Percentiles rank a stretch among this genome's conserved stretches.
Conservation (phyloP, 2,113 vertebrate species). For the Amblyopsis rosae region DNA sequence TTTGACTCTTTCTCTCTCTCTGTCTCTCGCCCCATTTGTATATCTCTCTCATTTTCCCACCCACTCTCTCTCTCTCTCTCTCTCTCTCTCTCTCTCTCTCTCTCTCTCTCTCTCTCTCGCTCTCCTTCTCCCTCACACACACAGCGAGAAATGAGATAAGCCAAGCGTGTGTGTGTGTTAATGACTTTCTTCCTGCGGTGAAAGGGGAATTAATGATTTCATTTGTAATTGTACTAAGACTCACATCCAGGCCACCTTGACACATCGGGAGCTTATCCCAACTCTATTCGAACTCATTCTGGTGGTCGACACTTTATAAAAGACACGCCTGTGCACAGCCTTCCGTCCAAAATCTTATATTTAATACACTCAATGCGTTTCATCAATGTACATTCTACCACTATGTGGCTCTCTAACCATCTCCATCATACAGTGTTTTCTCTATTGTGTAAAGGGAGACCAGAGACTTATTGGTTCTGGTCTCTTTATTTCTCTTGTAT, state of each 20-base stretch:
- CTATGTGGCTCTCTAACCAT: not conserved
- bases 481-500: slow-evolving; percentile 13
- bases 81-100: not conserved
- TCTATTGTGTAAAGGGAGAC: not conserved
- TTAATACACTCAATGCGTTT: not conserved
- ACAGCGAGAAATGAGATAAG: slow-evolving; percentile 24
- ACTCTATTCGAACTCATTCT: slow-evolving; percentile 24
- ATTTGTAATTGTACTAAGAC: slow-evolving; percentile 60
- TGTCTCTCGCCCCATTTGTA: too few relatives aligned
- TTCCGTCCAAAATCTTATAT: not conserved
- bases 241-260: slow-evolving; percentile 62
- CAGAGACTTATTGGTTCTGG: not conserved
- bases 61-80: too few relatives aligned
- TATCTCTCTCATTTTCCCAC: too few relatives aligned
- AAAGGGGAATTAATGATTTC: slow-evolving; percentile 61
- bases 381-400: not conserved
- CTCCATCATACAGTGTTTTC: not conserved
- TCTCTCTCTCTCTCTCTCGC: not conserved
- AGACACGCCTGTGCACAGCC: not conserved
- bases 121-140: slow-evolving; percentile 7
- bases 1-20: too few relatives aligned
- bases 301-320: slow-evolving; percentile 26
- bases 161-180: slow-evolving; percentile 46
- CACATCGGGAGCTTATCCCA: slow-evolving; percentile 49
- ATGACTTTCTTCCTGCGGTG: slow-evolving; percentile 55